These are phyloP conservation scores for Triplophysa siluroides DNA, from an alignment of 2,113 vertebrate genomes.

Conservation along the genomic window DNA sequence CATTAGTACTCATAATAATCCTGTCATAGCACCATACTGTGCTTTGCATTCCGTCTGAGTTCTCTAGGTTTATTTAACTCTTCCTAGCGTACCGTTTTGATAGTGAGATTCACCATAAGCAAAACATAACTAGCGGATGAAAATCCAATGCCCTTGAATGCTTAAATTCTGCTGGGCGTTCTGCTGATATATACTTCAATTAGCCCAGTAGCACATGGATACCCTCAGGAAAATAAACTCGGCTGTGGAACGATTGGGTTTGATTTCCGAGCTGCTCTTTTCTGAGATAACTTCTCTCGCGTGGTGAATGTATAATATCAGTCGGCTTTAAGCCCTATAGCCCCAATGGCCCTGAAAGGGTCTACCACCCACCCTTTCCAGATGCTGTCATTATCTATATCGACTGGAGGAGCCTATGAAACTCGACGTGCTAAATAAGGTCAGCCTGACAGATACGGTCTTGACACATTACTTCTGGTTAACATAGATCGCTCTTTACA, in stretches of 20 bases:
- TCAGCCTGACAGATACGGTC: constrained; percentile 19
- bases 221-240: constrained; percentile 37
- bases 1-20: constrained; percentile 14
- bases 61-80: background rate
- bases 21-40: background rate
- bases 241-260: background rate
- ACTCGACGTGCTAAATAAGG: background rate
- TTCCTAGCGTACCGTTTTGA: background rate
- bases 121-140: background rate
- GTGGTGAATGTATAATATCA: constrained; percentile 10
- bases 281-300: constrained; percentile 11
- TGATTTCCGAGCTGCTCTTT: background rate
- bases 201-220: constrained; percentile 2
- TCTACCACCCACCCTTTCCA: constrained; percentile 16
- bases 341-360: constrained; percentile 29
- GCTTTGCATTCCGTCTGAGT: background rate
- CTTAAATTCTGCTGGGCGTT: constrained; percentile 22
- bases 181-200: constrained; percentile 31
- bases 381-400: background rate
- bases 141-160: constrained; percentile 11
- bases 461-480: constrained; percentile 26
- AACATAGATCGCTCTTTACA: constrained; percentile 13
- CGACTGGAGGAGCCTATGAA: background rate
- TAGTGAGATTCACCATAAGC: constrained; percentile 5
- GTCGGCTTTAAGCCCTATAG: constrained; percentile 10